Evolutionary conservation across 2,888 invertebrate genomes (phyloP).

Genomic region (Drosophila monieri): DNA sequence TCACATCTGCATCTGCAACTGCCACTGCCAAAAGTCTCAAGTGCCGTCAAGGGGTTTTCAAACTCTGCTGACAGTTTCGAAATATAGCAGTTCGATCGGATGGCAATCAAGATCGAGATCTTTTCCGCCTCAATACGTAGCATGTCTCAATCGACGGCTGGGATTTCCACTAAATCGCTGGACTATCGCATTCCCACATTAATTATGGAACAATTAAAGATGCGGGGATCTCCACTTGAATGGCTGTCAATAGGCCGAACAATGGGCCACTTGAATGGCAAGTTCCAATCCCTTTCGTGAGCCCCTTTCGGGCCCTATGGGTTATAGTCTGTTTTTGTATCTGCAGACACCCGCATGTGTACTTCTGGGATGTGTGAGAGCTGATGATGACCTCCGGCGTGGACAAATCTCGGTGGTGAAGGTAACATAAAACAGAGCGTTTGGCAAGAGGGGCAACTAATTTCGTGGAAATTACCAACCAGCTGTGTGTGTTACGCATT

Average conservation of each 20-base stretch:
- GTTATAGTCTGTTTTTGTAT: constrained; percentile 3
- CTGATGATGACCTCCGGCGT: constrained; percentile 68
- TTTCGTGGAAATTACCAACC: constrained; percentile 66
- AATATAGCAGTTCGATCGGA: constrained; percentile 50
- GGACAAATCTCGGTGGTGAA: constrained; percentile 63
- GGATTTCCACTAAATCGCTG: constrained; percentile 49
- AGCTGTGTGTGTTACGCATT: constrained; percentile 64
- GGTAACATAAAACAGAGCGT: constrained; percentile 24
- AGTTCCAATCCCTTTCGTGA: constrained; percentile 18
- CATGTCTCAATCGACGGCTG: constrained; percentile 68
- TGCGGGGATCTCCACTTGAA: constrained; percentile 71
- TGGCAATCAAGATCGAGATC: constrained; percentile 14
- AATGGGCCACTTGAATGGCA: constrained; percentile 62
- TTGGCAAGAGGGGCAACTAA: constrained; percentile 54
- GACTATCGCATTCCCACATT: constrained; percentile 68
- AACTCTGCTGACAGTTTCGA: constrained; percentile 59
- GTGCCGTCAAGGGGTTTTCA: constrained; percentile 43
- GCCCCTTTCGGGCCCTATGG: constrained; percentile 34
- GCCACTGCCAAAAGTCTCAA: constrained; percentile 35
- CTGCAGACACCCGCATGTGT: constrained; percentile 33
- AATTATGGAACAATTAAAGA: constrained; percentile 75
- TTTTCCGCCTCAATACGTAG: constrained; percentile 26
- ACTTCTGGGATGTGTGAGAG: constrained; percentile 7
- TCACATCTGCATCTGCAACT: constrained; percentile 30
- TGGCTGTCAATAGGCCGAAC: constrained; percentile 64